phyloP scores from a whole-genome alignment of 2,797 vertebrate genomes.

The Euthynnus affinis region DNA sequence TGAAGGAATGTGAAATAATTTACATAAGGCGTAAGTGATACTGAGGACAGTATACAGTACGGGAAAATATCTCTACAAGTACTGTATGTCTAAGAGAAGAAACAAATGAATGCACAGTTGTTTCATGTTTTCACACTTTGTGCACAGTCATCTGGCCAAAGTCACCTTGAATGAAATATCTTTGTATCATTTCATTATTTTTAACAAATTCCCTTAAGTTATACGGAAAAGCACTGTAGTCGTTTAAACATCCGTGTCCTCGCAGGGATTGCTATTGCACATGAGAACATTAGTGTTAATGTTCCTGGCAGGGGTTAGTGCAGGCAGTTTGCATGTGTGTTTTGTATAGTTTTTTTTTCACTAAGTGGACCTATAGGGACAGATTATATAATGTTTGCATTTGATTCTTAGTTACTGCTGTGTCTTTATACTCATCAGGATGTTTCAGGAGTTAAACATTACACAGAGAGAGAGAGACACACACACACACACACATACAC shows the following conservation, averaged over 20 bases:
- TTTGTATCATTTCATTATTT: conserved; percentile 5
- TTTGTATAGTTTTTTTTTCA: conserved; percentile 7
- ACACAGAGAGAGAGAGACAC: neutral
- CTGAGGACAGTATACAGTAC: neutral
- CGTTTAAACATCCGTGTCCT: neutral
- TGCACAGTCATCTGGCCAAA: neutral
- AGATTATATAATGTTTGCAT: conserved; percentile 37
- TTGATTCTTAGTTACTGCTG: conserved; percentile 44
- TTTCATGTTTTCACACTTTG: conserved; percentile 6
- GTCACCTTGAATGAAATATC: conserved; percentile 19
- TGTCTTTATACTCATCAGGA: conserved; percentile 45
- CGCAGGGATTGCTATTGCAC: neutral
- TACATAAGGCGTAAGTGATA: conserved; percentile 25
- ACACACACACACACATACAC: neutral
- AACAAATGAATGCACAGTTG: neutral
- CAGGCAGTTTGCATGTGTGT: conserved; percentile 7
- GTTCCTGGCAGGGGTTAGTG: conserved; percentile 20
- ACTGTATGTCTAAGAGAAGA: neutral
- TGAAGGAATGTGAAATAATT: conserved; percentile 55
- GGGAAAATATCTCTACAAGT: conserved; percentile 1
- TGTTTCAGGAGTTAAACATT: conserved; percentile 35
- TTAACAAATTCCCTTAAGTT: conserved; percentile 1
- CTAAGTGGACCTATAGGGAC: conserved; percentile 40
- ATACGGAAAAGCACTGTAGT: neutral
- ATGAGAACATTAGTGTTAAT: neutral